These are phyloP conservation scores for Drosophila recens DNA, from an alignment of 2,888 invertebrate genomes.

Conservation along the genomic window DNA sequence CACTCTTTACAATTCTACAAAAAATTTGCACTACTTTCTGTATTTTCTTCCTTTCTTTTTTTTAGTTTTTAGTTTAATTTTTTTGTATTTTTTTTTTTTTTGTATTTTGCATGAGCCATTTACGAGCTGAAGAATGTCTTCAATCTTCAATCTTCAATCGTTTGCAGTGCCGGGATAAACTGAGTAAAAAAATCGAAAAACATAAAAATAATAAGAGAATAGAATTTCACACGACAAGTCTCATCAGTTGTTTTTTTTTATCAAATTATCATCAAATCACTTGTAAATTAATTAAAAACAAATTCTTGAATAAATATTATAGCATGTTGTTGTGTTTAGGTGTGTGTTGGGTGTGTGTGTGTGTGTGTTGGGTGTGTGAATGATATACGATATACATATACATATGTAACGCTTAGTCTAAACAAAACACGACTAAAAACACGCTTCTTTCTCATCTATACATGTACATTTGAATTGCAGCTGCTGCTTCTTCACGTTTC, in stretches of 20 bases:
- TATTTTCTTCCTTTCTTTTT: slow-evolving; percentile 14
- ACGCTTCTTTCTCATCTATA: slow-evolving; percentile 14
- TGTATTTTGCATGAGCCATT: slow-evolving; percentile 27
- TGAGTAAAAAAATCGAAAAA: not conserved
- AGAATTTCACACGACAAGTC: slow-evolving; percentile 29
- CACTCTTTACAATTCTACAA: slow-evolving; percentile 47
- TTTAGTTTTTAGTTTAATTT: not conserved
- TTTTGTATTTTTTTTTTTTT: slow-evolving; percentile 13
- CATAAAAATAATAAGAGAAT: slow-evolving; percentile 23
- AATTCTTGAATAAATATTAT: slow-evolving; percentile 47
- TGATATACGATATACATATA: slow-evolving; percentile 44
- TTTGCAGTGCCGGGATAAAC: slow-evolving; percentile 3
- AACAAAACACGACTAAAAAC: slow-evolving; percentile 49
- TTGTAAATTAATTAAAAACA: slow-evolving; percentile 26
- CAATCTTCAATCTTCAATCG: slow-evolving; percentile 1
- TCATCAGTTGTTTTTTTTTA: slow-evolving; percentile 1
- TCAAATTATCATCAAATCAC: slow-evolving; percentile 12
- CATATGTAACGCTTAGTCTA: slow-evolving; percentile 57
- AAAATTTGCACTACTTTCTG: slow-evolving; percentile 44
- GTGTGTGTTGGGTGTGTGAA: slow-evolving; percentile 15
- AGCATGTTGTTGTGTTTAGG: slow-evolving; percentile 25
- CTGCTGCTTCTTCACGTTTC: slow-evolving; percentile 5
- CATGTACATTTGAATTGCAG: slow-evolving; percentile 23
- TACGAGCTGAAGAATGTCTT: not conserved
- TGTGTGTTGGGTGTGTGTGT: slow-evolving; percentile 9